These are phyloP conservation scores for Agonopterix subpropinquella DNA, from an alignment of 2,888 invertebrate species.

Conservation along the genomic window DNA sequence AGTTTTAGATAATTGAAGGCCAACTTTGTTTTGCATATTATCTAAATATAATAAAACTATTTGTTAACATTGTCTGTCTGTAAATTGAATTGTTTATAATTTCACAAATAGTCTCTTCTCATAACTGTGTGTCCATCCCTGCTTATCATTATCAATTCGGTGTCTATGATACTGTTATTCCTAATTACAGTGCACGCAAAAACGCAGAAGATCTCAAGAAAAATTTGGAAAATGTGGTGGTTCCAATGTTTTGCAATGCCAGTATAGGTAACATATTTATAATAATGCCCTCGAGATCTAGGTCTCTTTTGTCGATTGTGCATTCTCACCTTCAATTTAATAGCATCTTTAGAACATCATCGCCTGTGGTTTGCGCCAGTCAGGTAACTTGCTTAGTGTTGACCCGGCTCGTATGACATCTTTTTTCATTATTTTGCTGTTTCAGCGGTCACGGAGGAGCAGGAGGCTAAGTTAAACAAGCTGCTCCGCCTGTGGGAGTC, in stretches of 20 bases:
- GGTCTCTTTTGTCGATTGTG: constrained; percentile 60
- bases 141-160: constrained; percentile 49
- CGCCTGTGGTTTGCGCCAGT: constrained; percentile 60
- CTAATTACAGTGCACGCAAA: constrained; percentile 92
- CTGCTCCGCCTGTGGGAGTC: constrained; percentile 97
- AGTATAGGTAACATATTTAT: constrained; percentile 81
- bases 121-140: constrained; percentile 23
- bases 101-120: background rate
- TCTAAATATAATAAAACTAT: too few relatives aligned
- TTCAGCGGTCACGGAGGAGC: constrained; percentile 88
- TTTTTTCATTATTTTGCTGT: constrained; percentile 61
- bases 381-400: constrained; percentile 68
- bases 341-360: constrained; percentile 57
- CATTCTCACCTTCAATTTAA: constrained; percentile 57
- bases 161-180: constrained; percentile 74
- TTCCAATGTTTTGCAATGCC: constrained; percentile 98
- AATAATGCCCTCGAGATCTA: constrained; percentile 72
- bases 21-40: too few relatives aligned
- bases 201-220: constrained; percentile 95
- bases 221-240: constrained; percentile 95
- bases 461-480: constrained; percentile 94
- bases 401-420: constrained; percentile 48
- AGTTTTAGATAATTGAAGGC: too few relatives aligned
- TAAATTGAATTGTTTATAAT: background rate
- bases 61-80: too few relatives aligned